phyloP scores from a whole-genome alignment of 2,797 vertebrate genomes.

The Semaprochilodus insignis region DNA sequence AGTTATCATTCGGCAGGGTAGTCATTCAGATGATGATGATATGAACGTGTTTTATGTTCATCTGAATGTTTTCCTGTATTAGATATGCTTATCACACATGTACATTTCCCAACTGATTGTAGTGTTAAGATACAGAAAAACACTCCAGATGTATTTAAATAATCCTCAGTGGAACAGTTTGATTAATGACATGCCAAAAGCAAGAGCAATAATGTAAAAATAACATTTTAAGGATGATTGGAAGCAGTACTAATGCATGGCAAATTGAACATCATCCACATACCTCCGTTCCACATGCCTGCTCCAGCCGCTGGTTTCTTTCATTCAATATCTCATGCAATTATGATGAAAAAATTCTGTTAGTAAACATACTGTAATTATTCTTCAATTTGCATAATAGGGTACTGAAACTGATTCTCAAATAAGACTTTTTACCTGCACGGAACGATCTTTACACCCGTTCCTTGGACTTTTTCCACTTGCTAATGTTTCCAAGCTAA shows the following conservation, averaged over 20 bases:
- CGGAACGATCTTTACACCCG: background rate
- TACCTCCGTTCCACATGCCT: background rate
- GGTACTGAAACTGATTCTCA: background rate
- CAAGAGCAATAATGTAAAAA: background rate
- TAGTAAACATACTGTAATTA: background rate
- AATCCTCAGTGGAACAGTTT: background rate
- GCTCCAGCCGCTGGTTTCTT: background rate
- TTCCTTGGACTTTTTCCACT: background rate
- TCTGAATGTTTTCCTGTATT: background rate
- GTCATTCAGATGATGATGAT: background rate
- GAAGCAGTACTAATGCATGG: too few species aligned
- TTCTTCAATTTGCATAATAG: background rate
- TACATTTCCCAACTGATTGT: too few species aligned
- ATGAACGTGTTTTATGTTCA: background rate
- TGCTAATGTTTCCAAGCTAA: background rate
- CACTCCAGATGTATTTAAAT: background rate
- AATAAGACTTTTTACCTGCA: background rate
- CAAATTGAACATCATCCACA: background rate
- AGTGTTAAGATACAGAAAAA: background rate
- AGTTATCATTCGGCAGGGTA: background rate
- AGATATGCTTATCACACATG: background rate
- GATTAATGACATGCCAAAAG: background rate
- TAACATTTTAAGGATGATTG: too few species aligned
- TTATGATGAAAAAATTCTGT: background rate
- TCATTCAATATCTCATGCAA: background rate